Evolutionary conservation across 2,113 vertebrate genomes (phyloP), one percentile per base, ranked within the genome.

Genomic region (Thinocorus orbignyianus): DNA sequence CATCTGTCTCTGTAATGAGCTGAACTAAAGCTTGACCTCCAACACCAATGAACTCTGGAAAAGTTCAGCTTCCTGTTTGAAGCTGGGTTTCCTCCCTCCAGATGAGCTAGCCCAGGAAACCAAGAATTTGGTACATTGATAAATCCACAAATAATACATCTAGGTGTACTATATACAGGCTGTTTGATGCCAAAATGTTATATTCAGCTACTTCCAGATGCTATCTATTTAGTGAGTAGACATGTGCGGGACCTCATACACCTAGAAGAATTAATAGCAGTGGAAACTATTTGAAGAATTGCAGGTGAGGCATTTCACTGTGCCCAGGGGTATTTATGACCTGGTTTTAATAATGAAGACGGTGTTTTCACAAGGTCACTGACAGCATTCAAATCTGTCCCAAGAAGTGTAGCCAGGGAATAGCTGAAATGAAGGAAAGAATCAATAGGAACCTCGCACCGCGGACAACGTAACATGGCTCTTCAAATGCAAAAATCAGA

Each of bases 241-340:
- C 88, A 35, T 6, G 49, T 92, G 86, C 1, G 6, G 90, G 92
- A 55, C 92, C 94, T 95, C 13, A 23, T 19, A 26, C 90, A 78
- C 95, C 96, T 81, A 8, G 17, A 92, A 95, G 90, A 57, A 96
- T 95, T 94, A 95, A 90, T 74, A 90, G 88, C 89, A 93, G 60
- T 96, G 96, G 97, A 97, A 97, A 97, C 61, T 94, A 96, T 97
- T 92, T 93, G 92, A 96, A 96, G 93, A 97, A 97, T 97, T 96
- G 83, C 92, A 96, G 94, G 95, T 97, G 94, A 95, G 73, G 90
- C 74, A 82, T 93, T 96, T 97, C 81, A 73, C 62, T 74, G 91
- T 87, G 96, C 95, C 88, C 88, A 68, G 65, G 90, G 94, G 92
- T 65, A 88, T 95, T 96, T 90, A 82, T 92, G 93, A 92, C 91